Evolutionary conservation across 2,797 vertebrate genomes (phyloP).

Genomic region (Tenualosa ilisha): DNA sequence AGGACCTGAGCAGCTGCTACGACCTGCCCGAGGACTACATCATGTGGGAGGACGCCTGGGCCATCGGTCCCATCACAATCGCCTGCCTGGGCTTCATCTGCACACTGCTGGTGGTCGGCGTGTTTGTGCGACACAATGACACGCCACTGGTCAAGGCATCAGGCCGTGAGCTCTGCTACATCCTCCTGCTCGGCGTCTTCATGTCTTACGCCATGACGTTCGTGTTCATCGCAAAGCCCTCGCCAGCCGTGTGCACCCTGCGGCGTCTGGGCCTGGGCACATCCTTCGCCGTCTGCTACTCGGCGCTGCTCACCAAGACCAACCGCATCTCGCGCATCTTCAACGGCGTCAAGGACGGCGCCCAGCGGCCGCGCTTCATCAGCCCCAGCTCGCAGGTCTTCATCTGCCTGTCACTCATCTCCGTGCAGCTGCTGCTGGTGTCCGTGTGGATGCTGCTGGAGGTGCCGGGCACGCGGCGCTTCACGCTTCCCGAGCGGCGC

Average conservation of each 20-base stretch:
- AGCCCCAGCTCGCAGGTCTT: constrained; percentile 96
- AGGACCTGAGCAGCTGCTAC: constrained; percentile 88
- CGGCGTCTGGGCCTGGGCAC: constrained; percentile 91
- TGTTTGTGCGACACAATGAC: constrained; percentile 92
- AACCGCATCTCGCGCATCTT: constrained; percentile 98
- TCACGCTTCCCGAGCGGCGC: constrained; percentile 90
- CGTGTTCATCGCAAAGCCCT: constrained; percentile 97
- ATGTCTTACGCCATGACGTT: constrained; percentile 98
- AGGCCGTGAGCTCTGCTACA: constrained; percentile 95
- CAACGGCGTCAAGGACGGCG: constrained; percentile 85
- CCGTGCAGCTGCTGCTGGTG: constrained; percentile 92
- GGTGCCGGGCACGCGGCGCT: constrained; percentile 88
- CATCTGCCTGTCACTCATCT: constrained; percentile 95
- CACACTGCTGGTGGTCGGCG: constrained; percentile 87
- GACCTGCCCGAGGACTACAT: constrained; percentile 98
- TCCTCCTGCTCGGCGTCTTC: constrained; percentile 91
- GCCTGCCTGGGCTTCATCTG: constrained; percentile 94
- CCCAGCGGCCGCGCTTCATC: constrained; percentile 93
- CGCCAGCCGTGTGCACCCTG: constrained; percentile 90
- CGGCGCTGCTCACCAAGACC: constrained; percentile 96
- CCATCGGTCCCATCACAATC: constrained; percentile 93
- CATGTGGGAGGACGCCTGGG: constrained; percentile 98
- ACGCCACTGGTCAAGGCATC: constrained; percentile 97
- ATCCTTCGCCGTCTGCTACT: constrained; percentile 96
- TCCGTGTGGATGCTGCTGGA: constrained; percentile 95